Base-by-base conservation (phyloP, 2,113 vertebrate genomes). In the Scomber japonicus region DNA sequence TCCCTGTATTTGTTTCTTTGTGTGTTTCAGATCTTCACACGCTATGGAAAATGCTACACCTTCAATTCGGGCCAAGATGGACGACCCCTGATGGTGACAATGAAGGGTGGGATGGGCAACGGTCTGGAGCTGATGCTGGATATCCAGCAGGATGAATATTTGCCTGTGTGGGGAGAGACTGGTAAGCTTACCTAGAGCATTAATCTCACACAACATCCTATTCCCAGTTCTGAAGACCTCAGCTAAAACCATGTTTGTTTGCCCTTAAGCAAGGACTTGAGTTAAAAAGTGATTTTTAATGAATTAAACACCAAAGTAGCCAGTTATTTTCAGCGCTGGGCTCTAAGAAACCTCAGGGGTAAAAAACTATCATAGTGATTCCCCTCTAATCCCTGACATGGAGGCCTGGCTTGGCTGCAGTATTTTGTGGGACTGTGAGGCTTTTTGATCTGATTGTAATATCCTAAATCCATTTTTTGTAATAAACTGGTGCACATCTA, bases 61-160 rank as follows among this genome's bases (percentile, higher is more conserved):
- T 99, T 99, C 89, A 99, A 99, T 21, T 96, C 97, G 0, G 98
- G 97, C 50, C 95, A 96, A 88, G 96, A 99, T 9, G 97, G 97
- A 70, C 95, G 96, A 75, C 95, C 97, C 0, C 94, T 96, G 68
- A 91, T 96, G 85, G 95, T 98, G 85, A 99, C 97, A 64, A 97
- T 96, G 95, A 99, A 99, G 87, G 98, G 98, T 0, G 98, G 98
- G 31, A 99, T 97, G 4, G 98, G 98, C 3, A 99, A 99, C 0
- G 98, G 98, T 56, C 95, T 99, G 94, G 98, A 99, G 92, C 96
- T 99, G 92, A 99, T 99, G 98, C 83, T 99, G 91, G 98, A 99
- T 81, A 99, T 99, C 76, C 98, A 99, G 90, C 98, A 99, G 92
- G 98, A 99, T 4, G 97, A 99, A 88, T 99, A 99, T 88, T 93